Evolutionary conservation across 2,797 vertebrate species (phyloP).

Genomic region (Diplodus puntazzo): DNA sequence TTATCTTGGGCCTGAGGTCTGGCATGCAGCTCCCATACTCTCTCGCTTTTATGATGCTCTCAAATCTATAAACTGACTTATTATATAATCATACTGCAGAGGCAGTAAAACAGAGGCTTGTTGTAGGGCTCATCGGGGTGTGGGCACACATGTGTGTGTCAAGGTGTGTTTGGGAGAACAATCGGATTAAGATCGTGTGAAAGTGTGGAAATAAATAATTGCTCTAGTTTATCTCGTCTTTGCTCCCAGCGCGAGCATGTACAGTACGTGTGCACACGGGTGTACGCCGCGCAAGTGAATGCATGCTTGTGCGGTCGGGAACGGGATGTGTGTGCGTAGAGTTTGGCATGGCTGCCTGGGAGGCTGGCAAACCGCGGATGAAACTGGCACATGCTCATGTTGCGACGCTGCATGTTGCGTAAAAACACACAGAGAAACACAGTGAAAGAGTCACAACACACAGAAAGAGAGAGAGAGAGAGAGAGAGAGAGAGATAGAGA

Average conservation of each 20-base stretch:
- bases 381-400: constrained; percentile 61
- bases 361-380: constrained; percentile 36
- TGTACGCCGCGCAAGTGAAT: constrained; percentile 38
- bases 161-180: constrained; percentile 32
- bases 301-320: constrained; percentile 43
- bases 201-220: constrained; percentile 59
- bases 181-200: constrained; percentile 28
- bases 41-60: constrained; percentile 67
- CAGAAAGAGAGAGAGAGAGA: constrained; percentile 24
- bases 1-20: constrained; percentile 68
- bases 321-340: constrained; percentile 39
- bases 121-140: constrained; percentile 19
- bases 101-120: constrained; percentile 36
- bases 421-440: constrained; percentile 39
- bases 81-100: constrained; percentile 64
- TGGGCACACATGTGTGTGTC: constrained; percentile 19
- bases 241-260: constrained; percentile 10
- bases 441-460: constrained; percentile 42
- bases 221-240: constrained; percentile 47
- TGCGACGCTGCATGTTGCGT: constrained; percentile 61
- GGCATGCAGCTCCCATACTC: constrained; percentile 57
- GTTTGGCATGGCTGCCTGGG: constrained; percentile 51
- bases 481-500: no score
- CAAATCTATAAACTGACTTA: constrained; percentile 73
- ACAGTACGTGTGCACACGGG: constrained; percentile 25